A percentile compares a stretch with the other conserved stretches of the same genome.
phyloP scores from a whole-genome alignment of 2,888 invertebrate genomes.

The Carabus problematicus region DNA sequence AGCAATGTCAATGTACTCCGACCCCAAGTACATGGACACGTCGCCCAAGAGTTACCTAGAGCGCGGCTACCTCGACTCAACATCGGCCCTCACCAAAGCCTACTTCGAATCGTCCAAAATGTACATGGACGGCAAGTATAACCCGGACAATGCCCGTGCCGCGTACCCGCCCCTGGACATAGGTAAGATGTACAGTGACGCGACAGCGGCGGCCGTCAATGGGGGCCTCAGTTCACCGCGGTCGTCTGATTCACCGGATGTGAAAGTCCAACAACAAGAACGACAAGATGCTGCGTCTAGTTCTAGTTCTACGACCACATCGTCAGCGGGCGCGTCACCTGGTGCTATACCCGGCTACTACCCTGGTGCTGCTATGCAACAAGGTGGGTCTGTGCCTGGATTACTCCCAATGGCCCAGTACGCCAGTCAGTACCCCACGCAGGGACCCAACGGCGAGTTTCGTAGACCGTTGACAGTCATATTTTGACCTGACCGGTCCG shows the following conservation, averaged over 20 bases:
- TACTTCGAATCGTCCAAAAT: slow-evolving; percentile 73
- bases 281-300: slow-evolving; percentile 61
- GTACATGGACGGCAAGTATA: slow-evolving; percentile 71
- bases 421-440: slow-evolving; percentile 63
- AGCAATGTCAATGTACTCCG: slow-evolving; percentile 76
- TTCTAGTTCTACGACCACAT: slow-evolving; percentile 65
- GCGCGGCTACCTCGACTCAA: slow-evolving; percentile 73
- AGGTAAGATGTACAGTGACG: slow-evolving; percentile 66
- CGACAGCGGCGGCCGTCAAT: slow-evolving; percentile 67
- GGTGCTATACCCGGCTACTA: slow-evolving; percentile 60
- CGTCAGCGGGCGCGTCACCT: slow-evolving; percentile 67
- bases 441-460: slow-evolving; percentile 71
- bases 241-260: slow-evolving; percentile 65
- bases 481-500: slow-evolving; percentile 74
- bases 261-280: slow-evolving; percentile 55
- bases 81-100: slow-evolving; percentile 72
- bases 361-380: slow-evolving; percentile 55
- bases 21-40: slow-evolving; percentile 70
- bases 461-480: slow-evolving; percentile 78
- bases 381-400: slow-evolving; percentile 58
- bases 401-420: slow-evolving; percentile 74
- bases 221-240: slow-evolving; percentile 58
- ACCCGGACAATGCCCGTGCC: slow-evolving; percentile 54
- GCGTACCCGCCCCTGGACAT: slow-evolving; percentile 68
- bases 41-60: slow-evolving; percentile 66